These are phyloP conservation scores for Rhysida immarginata DNA, from an alignment of 1,140 invertebrate species.

Conservation along the genomic window DNA sequence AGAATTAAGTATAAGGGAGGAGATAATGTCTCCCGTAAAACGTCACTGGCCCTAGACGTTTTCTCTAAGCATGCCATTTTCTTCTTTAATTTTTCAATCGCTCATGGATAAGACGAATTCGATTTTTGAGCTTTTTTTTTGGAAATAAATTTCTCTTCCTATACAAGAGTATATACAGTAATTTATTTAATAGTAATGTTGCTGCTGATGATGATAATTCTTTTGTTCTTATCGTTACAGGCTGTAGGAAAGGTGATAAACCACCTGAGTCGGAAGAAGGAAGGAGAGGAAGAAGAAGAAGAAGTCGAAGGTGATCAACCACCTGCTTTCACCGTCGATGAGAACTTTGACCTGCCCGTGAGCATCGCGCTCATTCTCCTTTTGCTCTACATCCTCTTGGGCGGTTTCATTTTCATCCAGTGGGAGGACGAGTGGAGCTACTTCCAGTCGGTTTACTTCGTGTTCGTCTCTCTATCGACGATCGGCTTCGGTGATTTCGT, in stretches of 20 bases:
- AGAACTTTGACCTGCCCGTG: constrained; percentile 84
- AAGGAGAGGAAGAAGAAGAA: constrained; percentile 11
- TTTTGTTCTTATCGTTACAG: no score
- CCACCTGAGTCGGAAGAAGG: constrained; percentile 42
- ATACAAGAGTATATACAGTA: no score
- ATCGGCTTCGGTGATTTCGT: constrained; percentile 86
- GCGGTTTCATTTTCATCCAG: constrained; percentile 45
- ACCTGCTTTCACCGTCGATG: constrained; percentile 42
- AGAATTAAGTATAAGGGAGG: no score
- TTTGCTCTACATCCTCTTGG: constrained; percentile 65
- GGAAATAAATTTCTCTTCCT: no score
- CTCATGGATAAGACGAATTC: no score
- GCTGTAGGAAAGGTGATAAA: constrained; percentile 42
- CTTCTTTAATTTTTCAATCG: no score
- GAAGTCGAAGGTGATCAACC: constrained; percentile 10
- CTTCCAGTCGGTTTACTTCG: constrained; percentile 83
- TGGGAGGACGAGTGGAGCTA: constrained; percentile 73
- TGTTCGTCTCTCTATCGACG: constrained; percentile 86
- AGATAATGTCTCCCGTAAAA: no score
- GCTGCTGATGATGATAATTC: no score
- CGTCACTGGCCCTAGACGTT: no score
- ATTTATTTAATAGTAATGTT: no score
- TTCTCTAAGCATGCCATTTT: no score
- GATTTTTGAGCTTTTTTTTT: no score
- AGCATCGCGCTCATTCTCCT: constrained; percentile 67